Evolutionary conservation across 2,797 vertebrate genomes (phyloP).

Genomic region (Amblyopsis hoosieri): DNA sequence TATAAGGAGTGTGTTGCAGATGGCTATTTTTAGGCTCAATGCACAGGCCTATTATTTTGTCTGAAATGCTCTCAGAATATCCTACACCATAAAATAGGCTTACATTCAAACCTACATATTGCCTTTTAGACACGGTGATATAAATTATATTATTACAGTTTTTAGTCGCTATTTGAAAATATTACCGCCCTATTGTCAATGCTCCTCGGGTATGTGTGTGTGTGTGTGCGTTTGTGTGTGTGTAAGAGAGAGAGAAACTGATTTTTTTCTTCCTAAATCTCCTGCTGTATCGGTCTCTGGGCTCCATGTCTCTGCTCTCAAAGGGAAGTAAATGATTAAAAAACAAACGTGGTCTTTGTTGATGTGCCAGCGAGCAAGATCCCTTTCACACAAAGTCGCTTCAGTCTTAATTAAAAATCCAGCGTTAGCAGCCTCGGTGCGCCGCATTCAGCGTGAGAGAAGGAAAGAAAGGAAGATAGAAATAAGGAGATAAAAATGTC

Average conservation of each 20-base stretch:
- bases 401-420: background rate
- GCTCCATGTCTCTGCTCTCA: background rate
- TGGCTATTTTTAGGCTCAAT: too few species aligned
- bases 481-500: too few species aligned
- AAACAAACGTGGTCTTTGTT: slow-evolving; percentile 9
- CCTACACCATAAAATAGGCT: too few species aligned
- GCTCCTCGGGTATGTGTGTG: background rate
- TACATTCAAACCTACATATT: too few species aligned
- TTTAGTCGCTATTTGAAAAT: too few species aligned
- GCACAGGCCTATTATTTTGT: too few species aligned
- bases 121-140: too few species aligned
- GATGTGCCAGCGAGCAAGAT: slow-evolving; percentile 1
- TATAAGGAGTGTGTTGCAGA: too few species aligned
- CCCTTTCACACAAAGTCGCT: slow-evolving; percentile 3
- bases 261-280: background rate
- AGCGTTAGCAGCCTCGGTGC: background rate
- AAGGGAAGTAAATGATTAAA: background rate
- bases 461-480: background rate
- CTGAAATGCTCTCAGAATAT: too few species aligned
- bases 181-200: too few species aligned
- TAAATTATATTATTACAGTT: too few species aligned
- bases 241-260: background rate
- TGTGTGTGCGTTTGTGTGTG: slow-evolving; percentile 13
- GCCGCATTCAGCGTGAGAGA: background rate
- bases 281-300: background rate